Base-by-base conservation (phyloP, 2,888 invertebrate genomes). In the Caenorhabditis sp. region DNA sequence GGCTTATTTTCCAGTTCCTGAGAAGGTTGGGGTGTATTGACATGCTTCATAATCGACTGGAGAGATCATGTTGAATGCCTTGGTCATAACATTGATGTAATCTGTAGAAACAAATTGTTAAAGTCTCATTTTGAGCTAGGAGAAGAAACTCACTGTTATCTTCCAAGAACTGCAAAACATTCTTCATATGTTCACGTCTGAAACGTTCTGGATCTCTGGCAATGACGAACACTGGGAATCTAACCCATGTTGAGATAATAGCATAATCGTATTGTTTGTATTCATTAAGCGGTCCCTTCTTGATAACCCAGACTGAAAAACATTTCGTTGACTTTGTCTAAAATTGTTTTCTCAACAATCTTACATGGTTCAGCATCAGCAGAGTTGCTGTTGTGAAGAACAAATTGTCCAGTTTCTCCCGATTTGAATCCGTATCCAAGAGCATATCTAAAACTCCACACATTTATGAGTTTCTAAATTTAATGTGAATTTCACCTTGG, bases 181-280 rank as follows among this genome's bases (percentile, higher is more conserved):
- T 81, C 76, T 84, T 84, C 88, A 88, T 88, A 77, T 88, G 86
- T 56, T 70, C 65, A 36, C 73, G 77, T 26, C 79, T 76, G 83
- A 87, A 87, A 21, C 87, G 68, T 67, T 86, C 84, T 25, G 88
- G 87, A 60, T 88, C 87, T 25, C 88, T 78, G 21, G 88, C 88
- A 70, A 88, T 85, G 25, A 88, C 88, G 61, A 88, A 87, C 23
- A 88, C 87, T 25, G 88, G 88, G 79, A 84, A 88, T 60, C 85
- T 76, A 50, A 83, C 83, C 85, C 85, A 85, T 56, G 83, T 85
- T 57, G 84, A 84, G 60, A 85, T 77, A 53, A 87, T 81, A 26
- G 88, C 88, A 76, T 88, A 88, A 69, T 88, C 88, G 78, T 88
- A 88, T 72, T 88, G 88, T 64, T 88, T 88, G 84, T 86, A 88